Percentiles rank a stretch among this genome's conserved stretches.
Evolutionary conservation across 1,140 invertebrate genomes (phyloP).

Genomic region (Micrasema minimum): DNA sequence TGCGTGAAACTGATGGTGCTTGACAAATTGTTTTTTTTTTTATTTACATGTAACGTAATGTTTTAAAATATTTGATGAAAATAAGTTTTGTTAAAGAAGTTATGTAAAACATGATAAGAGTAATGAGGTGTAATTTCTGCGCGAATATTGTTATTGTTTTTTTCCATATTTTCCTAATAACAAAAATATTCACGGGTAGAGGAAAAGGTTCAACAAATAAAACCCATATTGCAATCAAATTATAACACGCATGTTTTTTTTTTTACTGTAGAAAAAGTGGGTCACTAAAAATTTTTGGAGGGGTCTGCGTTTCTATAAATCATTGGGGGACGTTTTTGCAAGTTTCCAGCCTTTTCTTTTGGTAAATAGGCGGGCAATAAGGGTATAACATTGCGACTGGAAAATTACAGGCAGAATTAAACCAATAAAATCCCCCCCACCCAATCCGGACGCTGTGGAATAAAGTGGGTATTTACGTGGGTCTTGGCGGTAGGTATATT

Average conservation of each 20-base stretch:
- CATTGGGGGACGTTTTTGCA: too few relatives aligned
- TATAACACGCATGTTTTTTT: not conserved
- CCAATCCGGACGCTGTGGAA: conserved; percentile 36
- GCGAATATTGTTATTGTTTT: conserved; percentile 5
- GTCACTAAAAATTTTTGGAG: too few relatives aligned
- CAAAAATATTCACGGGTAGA: conserved; percentile 9
- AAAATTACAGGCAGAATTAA: too few relatives aligned
- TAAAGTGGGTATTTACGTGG: too few relatives aligned
- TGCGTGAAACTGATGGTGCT: too few relatives aligned
- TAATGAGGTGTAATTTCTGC: not conserved
- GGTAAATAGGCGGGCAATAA: too few relatives aligned
- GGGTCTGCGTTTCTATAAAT: too few relatives aligned
- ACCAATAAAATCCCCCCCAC: conserved; percentile 23
- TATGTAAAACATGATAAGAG: not conserved
- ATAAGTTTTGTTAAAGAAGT: too few relatives aligned
- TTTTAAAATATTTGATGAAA: not conserved
- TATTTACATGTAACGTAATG: not conserved
- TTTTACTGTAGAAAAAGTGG: not conserved
- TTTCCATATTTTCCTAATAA: conserved; percentile 13
- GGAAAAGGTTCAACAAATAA: not conserved
- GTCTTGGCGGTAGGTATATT: too few relatives aligned
- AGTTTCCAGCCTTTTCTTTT: too few relatives aligned
- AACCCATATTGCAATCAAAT: not conserved
- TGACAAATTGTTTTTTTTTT: too few relatives aligned
- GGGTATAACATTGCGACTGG: too few relatives aligned